Base-by-base conservation (phyloP, 1,140 invertebrate genomes). In the Dendroctonus valens region DNA sequence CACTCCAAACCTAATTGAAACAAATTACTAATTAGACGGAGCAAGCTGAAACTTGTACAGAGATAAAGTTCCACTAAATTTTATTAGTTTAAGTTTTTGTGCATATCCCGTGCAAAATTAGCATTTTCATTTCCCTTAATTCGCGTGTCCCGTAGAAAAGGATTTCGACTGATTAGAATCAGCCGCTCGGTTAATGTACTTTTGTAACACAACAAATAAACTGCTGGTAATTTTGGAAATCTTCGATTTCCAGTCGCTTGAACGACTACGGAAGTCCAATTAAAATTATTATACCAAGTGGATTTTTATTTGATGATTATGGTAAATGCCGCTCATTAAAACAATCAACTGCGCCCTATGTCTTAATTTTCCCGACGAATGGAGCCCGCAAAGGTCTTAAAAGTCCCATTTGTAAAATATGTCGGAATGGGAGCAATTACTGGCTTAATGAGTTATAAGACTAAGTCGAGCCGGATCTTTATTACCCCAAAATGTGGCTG, bases 11-110 rank as follows among this genome's bases (percentile, higher is more conserved):
- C 41, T 58, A 58, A 58, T 58, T 58, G 55, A 58, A 58, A 58
- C 55, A 58, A 58, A 58, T 58, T 38, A 58, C 41, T 58, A 58
- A 58, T 58, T 58, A 58, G 55, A 58, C 41, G 37, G 55, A 58
- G 41, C 55, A 58, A 44, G 55, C 55, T n/a, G 55, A 44, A 58
- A 41, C 39, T 39, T 58, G 55, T 58, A 58, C 55, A n/a, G 55
- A 58, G 55, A 58, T 58, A 58, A 58, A 38, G 40, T 44, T 58
- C 55, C 40, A 44, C 55, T 58, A 58, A 41, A 58, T 58, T 58
- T 58, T 58, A 58, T 44, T 58, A 41, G 55, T 40, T 58, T 58
- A 58, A 41, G 55, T 58, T 58, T 58, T 54, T 44, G 55, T 11
- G 55, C 55, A 58, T 58, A 44, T 41, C 40, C 52, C 39, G n/a